phyloP scores from a whole-genome alignment of 2,888 invertebrate species.

The Helleia helle region DNA sequence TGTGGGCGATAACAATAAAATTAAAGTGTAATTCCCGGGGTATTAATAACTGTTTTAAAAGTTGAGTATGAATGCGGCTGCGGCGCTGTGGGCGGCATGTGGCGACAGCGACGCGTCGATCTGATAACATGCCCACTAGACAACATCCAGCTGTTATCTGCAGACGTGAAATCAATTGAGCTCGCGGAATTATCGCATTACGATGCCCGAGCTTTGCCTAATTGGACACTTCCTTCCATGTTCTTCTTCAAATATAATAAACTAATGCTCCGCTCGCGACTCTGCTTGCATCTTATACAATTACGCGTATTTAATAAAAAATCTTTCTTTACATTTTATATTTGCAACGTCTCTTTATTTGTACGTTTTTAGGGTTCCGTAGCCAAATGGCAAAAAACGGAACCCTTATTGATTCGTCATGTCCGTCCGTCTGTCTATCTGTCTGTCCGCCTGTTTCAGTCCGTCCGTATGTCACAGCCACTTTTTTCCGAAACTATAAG shows the following conservation, averaged over 20 bases:
- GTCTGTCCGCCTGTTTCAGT: no score
- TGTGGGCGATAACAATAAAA: conserved; percentile 24
- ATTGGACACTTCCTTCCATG: conserved; percentile 57
- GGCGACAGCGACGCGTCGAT: conserved; percentile 56
- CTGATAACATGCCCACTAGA: conserved; percentile 59
- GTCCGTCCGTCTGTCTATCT: no score
- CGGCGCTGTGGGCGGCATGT: conserved; percentile 50
- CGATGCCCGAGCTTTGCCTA: conserved; percentile 51
- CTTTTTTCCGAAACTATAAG: no score
- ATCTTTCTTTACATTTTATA: no score
- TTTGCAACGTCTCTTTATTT: no score
- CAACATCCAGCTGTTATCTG: conserved; percentile 63
- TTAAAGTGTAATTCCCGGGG: conserved; percentile 20
- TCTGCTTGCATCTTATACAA: conserved; percentile 1
- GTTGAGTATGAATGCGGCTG: conserved; percentile 23
- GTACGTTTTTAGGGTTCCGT: no score
- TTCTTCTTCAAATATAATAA: conserved; percentile 28
- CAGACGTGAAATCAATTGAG: conserved; percentile 61
- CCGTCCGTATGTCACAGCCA: no score
- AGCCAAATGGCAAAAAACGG: no score
- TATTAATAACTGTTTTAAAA: conserved; percentile 23
- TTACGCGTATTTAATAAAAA: not conserved
- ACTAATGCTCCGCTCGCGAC: conserved; percentile 16
- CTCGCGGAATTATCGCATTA: conserved; percentile 63
- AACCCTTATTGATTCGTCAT: no score